Evolutionary conservation across 2,797 vertebrate species (phyloP).

Genomic region (Allochrocebus solatus): DNA sequence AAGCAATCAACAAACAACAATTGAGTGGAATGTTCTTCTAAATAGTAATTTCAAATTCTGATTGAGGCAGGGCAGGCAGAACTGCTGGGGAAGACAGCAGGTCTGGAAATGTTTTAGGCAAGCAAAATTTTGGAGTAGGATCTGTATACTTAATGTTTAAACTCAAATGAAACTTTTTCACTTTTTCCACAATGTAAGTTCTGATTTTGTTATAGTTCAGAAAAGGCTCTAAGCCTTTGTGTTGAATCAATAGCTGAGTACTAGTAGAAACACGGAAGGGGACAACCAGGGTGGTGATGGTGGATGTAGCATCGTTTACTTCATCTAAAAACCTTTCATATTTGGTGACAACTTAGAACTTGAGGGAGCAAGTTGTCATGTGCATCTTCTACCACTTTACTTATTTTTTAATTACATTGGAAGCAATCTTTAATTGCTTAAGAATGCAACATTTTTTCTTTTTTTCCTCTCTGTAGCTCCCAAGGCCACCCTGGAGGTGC

Average conservation of each 20-base stretch:
- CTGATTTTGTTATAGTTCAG: background rate
- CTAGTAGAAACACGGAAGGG: background rate
- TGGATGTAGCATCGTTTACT: background rate
- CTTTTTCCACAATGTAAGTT: background rate
- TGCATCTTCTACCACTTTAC: background rate
- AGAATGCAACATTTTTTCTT: background rate
- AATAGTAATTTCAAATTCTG: background rate
- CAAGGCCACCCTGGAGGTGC: too few relatives aligned
- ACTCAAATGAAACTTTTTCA: background rate
- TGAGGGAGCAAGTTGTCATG: background rate
- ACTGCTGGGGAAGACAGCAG: background rate
- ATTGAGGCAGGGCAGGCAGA: background rate
- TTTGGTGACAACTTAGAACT: background rate
- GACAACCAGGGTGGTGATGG: accelerated
- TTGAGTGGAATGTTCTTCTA: background rate
- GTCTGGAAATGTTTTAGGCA: background rate
- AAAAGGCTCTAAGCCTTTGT: background rate
- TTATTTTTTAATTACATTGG: background rate
- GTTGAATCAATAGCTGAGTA: background rate
- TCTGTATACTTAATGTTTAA: background rate
- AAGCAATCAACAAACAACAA: background rate
- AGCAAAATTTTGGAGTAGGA: background rate
- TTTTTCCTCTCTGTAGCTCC: background rate
- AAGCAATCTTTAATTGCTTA: background rate
- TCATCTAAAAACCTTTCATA: background rate